phyloP scores from a whole-genome alignment of 2,888 invertebrate genomes.

The Epirrhoe alternata region DNA sequence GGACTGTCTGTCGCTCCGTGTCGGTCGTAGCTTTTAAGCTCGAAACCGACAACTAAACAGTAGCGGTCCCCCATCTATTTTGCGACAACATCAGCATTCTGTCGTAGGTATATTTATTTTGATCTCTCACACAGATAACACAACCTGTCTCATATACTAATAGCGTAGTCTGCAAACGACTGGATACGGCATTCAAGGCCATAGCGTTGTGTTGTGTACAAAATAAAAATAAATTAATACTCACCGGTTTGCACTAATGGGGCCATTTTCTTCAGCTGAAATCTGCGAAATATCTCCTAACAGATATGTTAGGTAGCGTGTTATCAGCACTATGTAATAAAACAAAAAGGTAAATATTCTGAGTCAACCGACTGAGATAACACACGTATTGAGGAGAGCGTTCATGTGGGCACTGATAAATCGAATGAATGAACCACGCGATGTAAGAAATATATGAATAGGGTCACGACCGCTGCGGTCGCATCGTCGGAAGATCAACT shows the following conservation, averaged over 20 bases:
- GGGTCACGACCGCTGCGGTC: no score
- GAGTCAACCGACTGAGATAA: background rate
- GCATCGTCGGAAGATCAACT: no score
- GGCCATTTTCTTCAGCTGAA: slow-evolving; percentile 48
- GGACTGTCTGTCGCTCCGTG: no score
- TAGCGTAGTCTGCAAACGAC: no score
- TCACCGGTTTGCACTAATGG: slow-evolving; percentile 66
- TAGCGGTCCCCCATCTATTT: no score
- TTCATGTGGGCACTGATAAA: slow-evolving; percentile 6
- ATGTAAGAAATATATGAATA: background rate
- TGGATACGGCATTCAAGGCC: slow-evolving; percentile 9
- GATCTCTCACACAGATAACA: no score
- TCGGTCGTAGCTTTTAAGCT: no score
- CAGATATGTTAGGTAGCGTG: background rate
- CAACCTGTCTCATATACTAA: no score
- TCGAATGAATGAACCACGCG: slow-evolving; percentile 11
- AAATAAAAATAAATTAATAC: slow-evolving; percentile 39
- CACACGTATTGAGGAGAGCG: background rate
- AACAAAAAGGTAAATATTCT: slow-evolving; percentile 2
- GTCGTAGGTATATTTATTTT: no score
- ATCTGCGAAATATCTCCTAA: background rate
- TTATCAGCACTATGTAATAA: background rate
- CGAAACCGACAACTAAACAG: no score
- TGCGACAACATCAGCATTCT: no score
- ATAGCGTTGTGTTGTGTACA: background rate